A percentile compares a stretch with the other conserved stretches of the same genome.
Evolutionary conservation across 2,888 invertebrate genomes (phyloP).

Genomic region (Schrankia costaestrigalis): DNA sequence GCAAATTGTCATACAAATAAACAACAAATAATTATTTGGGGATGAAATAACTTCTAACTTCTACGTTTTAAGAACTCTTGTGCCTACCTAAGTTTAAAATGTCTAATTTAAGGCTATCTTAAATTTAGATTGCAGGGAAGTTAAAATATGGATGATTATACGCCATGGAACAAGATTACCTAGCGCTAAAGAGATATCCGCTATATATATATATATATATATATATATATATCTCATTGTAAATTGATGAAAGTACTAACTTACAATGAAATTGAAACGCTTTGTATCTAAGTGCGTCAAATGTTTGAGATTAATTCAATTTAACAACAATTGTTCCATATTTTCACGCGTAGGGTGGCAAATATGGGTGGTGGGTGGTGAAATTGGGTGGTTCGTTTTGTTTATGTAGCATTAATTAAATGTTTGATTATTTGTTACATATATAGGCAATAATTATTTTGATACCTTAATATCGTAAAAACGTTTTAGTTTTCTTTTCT

Average conservation of each 20-base stretch:
- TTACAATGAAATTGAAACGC: no score
- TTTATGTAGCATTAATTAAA: slow-evolving; percentile 21
- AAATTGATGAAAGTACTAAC: no score
- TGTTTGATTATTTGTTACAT: slow-evolving; percentile 25
- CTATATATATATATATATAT: no score
- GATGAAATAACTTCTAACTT: no score
- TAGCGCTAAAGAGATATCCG: slow-evolving; percentile 76
- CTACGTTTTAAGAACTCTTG: neutral
- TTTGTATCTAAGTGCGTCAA: neutral
- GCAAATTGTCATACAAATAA: no score
- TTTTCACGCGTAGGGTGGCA: slow-evolving; percentile 1
- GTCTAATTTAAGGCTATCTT: neutral
- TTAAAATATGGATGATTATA: slow-evolving; percentile 87
- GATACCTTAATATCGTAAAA: slow-evolving; percentile 2
- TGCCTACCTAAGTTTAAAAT: neutral
- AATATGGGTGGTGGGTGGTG: neutral
- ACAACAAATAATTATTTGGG: no score
- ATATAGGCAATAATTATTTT: slow-evolving; percentile 13
- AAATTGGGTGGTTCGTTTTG: slow-evolving; percentile 10
- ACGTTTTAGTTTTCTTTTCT: no score
- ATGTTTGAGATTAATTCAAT: slow-evolving; percentile 7
- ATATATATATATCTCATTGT: no score
- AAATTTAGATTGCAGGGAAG: slow-evolving; percentile 81
- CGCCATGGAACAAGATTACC: slow-evolving; percentile 91
- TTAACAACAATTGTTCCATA: slow-evolving; percentile 7